Base-by-base conservation (phyloP, 2,797 vertebrate species). In the Pteropus rufus region DNA sequence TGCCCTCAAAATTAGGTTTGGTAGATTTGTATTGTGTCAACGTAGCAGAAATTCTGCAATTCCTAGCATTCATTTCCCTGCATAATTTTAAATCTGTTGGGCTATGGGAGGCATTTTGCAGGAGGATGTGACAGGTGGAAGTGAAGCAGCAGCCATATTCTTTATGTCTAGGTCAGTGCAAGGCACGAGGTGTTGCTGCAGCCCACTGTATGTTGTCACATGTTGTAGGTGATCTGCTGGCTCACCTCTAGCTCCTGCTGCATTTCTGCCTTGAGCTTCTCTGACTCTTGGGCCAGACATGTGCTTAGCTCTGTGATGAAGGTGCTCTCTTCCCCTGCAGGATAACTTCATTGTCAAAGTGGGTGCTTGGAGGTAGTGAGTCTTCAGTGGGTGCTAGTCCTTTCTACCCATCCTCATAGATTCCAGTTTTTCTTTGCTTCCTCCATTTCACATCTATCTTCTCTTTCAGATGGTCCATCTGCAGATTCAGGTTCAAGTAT, bases 1-100 rank as follows among this genome's bases (percentile, higher is more conserved):
- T 91, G 12, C 26, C 84, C 64, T 93, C 36, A 82, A 72, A 36
- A 93, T 49, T 34, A 60, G 56, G 3, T 46, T 15, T 65, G 11
- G 31, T 15, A 6, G n/a, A n/a, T 79, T 83, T 70, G 7, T 52
- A n/a, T 84, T 76, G 2, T 82, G 11, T 88, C 52, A 91, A 2
- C 19, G 75, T 87, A 86, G 49, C 23, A 83, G 18, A 86, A 93
- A 89, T 87, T 79, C 19, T 34, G 0, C 39, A 44, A 24, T 70
- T 88, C 44, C 41, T 67, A 73, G 86, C 34, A 21, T 84, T 93
- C 24, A 41, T 87, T 82, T 81, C 19, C 7, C 31, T n/a, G 36
- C 2, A 10, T 60, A 60, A 72, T 83, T 84, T 54, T 46, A n/a
- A 73, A 14, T 91, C 77, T 72, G 0, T 41, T 82, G 29, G 75